Base-by-base conservation (phyloP, 1,140 invertebrate species). In the Pseudachorutes palmiensis region DNA sequence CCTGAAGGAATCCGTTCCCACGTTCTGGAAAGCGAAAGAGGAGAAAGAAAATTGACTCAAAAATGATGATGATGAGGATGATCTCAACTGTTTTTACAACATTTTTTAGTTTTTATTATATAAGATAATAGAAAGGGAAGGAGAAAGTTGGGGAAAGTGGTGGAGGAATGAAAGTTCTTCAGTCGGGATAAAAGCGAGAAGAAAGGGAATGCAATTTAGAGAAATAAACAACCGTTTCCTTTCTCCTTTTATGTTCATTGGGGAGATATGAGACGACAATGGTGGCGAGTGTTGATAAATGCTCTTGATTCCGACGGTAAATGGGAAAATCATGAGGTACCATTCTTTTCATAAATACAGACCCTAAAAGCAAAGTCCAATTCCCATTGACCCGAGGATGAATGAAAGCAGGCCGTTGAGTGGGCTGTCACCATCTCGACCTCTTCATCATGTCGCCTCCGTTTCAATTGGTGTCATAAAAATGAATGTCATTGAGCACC, bases 111-210 rank as follows among this genome's bases (percentile, higher is more conserved):
- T n/a, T n/a, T n/a, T n/a, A n/a, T n/a, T 24, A 26, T 55, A 26
- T 14, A 55, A 26, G 51, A 55, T 55, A 59, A 36, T 24, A 60
- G 29, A 60, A 29, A 66, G 65, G 32, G 28, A 58, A 31, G 49
- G 32, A 41, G 33, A 62, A 41, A 62, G 61, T 19, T 26, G 14
- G 16, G 14, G 12, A 60, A 3, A 31, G 28, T n/a, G 16, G 58
- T 26, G 22, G 29, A 14, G 29, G 12, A n/a, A 26, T 16, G 58
- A 26, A 29, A n/a, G n/a, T n/a, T n/a, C n/a, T n/a, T n/a, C n/a
- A n/a, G n/a, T 29, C 12, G 31, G 30, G 61, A 33, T 12, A 33
- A n/a, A n/a, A n/a, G n/a, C n/a, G 48, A 68, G 62, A 62, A 64
- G 62, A 69, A 61, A 48, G 51, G 24, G 24, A 55, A 55, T 3